Base-by-base conservation (phyloP, 23 tunicate genomes). In the Styela clava region DNA sequence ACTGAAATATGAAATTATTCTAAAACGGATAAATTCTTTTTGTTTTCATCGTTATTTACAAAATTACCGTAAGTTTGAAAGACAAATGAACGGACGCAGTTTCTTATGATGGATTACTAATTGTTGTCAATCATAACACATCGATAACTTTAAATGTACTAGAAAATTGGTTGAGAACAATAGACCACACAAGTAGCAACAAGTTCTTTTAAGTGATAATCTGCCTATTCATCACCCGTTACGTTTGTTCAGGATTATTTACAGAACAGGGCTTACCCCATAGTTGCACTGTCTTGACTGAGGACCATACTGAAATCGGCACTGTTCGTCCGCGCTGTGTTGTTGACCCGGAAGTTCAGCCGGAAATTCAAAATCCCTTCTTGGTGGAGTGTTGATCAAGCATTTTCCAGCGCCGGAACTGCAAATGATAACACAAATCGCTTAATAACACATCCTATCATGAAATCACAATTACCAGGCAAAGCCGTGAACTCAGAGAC, bases 311-410 rank as follows among this genome's bases (percentile, higher is more conserved):
- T 89, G 91, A 44, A 95, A 90, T 2, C 99, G 86, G 74, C 99
- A 95, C 52, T 95, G 99, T 71, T 90, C 99, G 37, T 88, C 93
- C 24, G 99, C 96, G 35, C 94, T 95, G 85, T 89, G 85, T 64
- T 86, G 69, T 61, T 90, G 99, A 2, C 99, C 99, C 1, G 95
- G 95, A 70, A 90, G 71, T 68, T 89, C 99, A 32, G 83, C 86
- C 1, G 95, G 90, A 70, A 93, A 93, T 25, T 61, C 30, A 44
- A 89, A 89, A 72, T 95, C 96, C 21, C 91, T 72, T 23, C 62
- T 51, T 23, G 95, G 95, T 18, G 99, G 99, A 23, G 64, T 35
- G 68, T 90, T 82, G 26, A 80, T 44, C 21, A 95, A 76, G 62
- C 99, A 95, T 22, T 78, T 51, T 19, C 96, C 99, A 35, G 92